Percentiles rank a stretch among this genome's conserved stretches.
Conservation (phyloP, 2,888 invertebrate species). For the Epinotia nisella region DNA sequence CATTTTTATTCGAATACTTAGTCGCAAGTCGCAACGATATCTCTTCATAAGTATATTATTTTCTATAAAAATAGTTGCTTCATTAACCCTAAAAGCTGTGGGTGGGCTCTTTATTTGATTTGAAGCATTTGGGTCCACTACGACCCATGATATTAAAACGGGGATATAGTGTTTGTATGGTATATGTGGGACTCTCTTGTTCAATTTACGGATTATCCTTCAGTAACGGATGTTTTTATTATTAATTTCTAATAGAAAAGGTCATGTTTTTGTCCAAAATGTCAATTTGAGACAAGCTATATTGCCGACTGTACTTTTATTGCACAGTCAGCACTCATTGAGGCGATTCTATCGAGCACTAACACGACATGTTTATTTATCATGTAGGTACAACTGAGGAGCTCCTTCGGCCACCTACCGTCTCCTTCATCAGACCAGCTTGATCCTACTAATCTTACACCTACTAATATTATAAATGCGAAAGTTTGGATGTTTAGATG, state of each 20-base stretch:
- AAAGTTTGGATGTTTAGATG: too few species aligned
- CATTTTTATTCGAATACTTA: not conserved
- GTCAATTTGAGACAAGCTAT: not conserved
- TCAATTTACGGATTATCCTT: conserved; percentile 21
- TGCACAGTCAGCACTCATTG: too few species aligned
- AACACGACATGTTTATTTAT: too few species aligned
- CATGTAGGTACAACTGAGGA: too few species aligned
- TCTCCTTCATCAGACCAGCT: not conserved
- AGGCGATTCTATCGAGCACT: too few species aligned
- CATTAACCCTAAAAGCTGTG: conserved; percentile 1
- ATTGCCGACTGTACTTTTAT: too few species aligned
- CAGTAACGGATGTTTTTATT: not conserved
- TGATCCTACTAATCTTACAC: too few species aligned
- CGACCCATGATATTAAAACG: not conserved
- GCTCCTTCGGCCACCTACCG: too few species aligned
- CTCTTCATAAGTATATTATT: not conserved
- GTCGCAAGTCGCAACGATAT: not conserved
- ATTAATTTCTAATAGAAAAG: not conserved
- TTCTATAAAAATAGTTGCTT: not conserved
- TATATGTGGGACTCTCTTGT: not conserved
- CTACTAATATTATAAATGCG: too few species aligned
- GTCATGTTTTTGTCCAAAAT: not conserved
- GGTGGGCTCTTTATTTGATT: conserved; percentile 25
- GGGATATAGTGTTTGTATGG: conserved; percentile 1
- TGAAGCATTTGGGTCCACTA: conserved; percentile 2